Base-by-base conservation (phyloP, 2,888 invertebrate genomes). In the Sialis lutaria region DNA sequence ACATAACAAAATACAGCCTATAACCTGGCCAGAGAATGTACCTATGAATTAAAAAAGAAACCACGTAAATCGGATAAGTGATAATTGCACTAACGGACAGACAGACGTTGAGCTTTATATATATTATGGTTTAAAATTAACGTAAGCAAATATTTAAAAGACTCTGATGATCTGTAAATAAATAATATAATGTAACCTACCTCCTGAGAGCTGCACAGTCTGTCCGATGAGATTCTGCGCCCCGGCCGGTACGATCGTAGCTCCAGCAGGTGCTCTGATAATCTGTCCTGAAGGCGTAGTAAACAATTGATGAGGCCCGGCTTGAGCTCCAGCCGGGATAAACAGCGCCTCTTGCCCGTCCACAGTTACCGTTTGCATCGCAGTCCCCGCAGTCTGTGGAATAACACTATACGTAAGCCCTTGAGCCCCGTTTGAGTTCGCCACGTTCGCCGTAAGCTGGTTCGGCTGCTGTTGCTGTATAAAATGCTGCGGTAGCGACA, bases 271-370 rank as follows among this genome's bases (percentile, higher is more conserved):
- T 0, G 79, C 75, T 42, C 89, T 67, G 9, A 90, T 79, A n/a
- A 89, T 73, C 60, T 86, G 85, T 0, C 85, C 82, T 49, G 59
- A 63, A 2, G 70, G 72, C 6, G 67, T 66, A 9, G 71, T 65
- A 51, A 72, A 73, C 6, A 72, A 64, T 55, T 74, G 74, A 0
- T 65, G 64, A 42, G 58, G 63, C 61, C 72, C 65, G 55, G 63
- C 64, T 64, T 79, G 77, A 53, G 77, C 75, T 51, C 82, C 77
- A 12, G 87, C 82, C 4, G 91, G 91, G 58, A 92, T 90, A 60
- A 91, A 89, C 22, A 92, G 73, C 0, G 90, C 90, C 58, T 93
- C 91, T 60, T 92, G 91, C 0, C 91, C 91, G 62, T 93, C 92
- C 13, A 92, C 82, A 13, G 87, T 90, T 47, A 93, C 85, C 0